phyloP scores from a whole-genome alignment of 92 coral and sea anemone species.

The Heliopora coerulea region DNA sequence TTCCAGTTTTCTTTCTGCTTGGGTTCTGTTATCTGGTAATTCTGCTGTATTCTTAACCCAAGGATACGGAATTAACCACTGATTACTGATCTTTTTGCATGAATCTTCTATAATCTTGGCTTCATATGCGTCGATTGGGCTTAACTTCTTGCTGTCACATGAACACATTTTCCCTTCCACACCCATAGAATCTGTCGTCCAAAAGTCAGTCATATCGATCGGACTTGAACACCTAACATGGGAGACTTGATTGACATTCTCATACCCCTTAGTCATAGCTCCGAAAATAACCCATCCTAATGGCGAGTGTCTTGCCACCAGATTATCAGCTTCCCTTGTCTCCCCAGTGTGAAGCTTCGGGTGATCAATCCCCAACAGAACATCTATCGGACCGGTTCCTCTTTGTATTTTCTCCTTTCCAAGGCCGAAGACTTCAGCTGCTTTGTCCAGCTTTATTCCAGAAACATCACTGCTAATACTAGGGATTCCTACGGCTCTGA shows the following conservation, averaged over 20 bases:
- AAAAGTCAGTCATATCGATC: slow-evolving; percentile 49
- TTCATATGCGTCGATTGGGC: slow-evolving; percentile 50
- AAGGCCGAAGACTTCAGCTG: not conserved
- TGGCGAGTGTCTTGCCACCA: slow-evolving; percentile 34
- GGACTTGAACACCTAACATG: slow-evolving; percentile 34
- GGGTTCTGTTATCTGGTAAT: slow-evolving; percentile 44
- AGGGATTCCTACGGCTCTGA: slow-evolving; percentile 62
- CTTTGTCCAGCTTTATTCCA: slow-evolving; percentile 13
- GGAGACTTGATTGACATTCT: not conserved
- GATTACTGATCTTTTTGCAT: slow-evolving; percentile 50
- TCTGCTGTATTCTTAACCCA: slow-evolving; percentile 48
- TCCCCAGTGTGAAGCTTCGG: slow-evolving; percentile 58
- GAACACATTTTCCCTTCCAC: slow-evolving; percentile 41
- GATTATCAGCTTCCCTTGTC: slow-evolving; percentile 16
- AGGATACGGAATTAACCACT: slow-evolving; percentile 60
- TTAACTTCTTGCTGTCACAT: slow-evolving; percentile 52
- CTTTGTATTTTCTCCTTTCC: slow-evolving; percentile 36
- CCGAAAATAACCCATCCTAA: slow-evolving; percentile 45
- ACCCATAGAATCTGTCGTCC: slow-evolving; percentile 62
- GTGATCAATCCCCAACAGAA: slow-evolving; percentile 66
- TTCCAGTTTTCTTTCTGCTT: slow-evolving; percentile 44
- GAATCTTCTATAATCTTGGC: slow-evolving; percentile 53
- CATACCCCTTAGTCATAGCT: not conserved
- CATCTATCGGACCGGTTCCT: slow-evolving; percentile 55
- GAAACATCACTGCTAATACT: slow-evolving; percentile 49